Percentiles rank a stretch among this genome's conserved stretches.
These are phyloP conservation scores for Tribolium castaneum DNA, from an alignment of 1,140 invertebrate genomes.

Conservation along the genomic window DNA sequence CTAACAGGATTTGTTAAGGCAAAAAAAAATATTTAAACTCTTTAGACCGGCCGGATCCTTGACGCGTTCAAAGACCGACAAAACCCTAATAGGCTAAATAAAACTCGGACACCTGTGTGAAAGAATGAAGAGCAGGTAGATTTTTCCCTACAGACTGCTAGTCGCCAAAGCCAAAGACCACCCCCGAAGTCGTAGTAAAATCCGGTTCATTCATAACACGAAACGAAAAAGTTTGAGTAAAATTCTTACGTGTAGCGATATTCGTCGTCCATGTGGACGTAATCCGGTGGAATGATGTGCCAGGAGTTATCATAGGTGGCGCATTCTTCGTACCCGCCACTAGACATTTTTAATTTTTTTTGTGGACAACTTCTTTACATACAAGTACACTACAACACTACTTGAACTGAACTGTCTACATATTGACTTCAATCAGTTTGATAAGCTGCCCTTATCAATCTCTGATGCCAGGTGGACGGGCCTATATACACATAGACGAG, in stretches of 20 bases:
- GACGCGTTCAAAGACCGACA: constrained; percentile 11
- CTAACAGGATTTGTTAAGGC: constrained; percentile 29
- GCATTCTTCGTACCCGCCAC: constrained; percentile 54
- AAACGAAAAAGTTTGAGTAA: not conserved
- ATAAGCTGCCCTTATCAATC: constrained; percentile 32
- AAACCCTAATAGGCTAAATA: constrained; percentile 33
- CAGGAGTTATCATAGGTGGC: constrained; percentile 72
- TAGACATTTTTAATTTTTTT: constrained; percentile 42
- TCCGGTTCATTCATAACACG: constrained; percentile 44
- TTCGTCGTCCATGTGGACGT: constrained; percentile 72
- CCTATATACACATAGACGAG: constrained; percentile 22
- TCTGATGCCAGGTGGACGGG: constrained; percentile 35
- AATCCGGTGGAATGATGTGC: constrained; percentile 77
- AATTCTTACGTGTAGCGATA: constrained; percentile 66
- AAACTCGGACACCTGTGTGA: constrained; percentile 46
- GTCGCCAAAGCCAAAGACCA: constrained; percentile 48
- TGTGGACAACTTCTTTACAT: not conserved
- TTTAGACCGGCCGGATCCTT: not conserved
- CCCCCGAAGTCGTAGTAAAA: constrained; percentile 42
- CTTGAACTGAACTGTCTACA: constrained; percentile 23
- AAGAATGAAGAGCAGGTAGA: constrained; percentile 11
- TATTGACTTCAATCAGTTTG: constrained; percentile 33
- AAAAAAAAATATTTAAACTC: constrained; percentile 33
- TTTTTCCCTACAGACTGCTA: constrained; percentile 33
- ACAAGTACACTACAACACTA: constrained; percentile 25